Percentiles rank a stretch among this genome's conserved stretches.
These are phyloP conservation scores for Ochotona princeps DNA, from an alignment of 2,113 vertebrate species.

Conservation along the genomic window DNA sequence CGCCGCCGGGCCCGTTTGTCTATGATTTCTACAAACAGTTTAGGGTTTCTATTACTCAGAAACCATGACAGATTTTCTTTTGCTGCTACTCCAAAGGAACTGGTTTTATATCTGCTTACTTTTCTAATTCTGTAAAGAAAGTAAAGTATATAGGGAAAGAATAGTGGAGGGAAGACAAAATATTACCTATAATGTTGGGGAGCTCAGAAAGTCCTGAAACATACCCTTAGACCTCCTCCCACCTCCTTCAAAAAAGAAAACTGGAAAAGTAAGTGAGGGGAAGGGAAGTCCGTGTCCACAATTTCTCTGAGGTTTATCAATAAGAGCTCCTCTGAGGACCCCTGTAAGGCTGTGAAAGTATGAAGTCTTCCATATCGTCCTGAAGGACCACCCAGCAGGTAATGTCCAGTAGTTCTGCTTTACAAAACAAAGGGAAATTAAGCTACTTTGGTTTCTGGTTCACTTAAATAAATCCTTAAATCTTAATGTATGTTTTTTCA, in stretches of 20 bases:
- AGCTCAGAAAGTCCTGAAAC: background rate
- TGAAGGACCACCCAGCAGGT: background rate
- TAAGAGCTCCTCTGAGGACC: background rate
- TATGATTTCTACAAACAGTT: background rate
- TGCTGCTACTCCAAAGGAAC: background rate
- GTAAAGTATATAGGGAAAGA: background rate
- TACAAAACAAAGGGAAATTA: conserved; percentile 12
- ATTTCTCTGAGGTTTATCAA: background rate
- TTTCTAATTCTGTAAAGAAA: conserved; percentile 5
- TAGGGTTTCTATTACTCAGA: background rate
- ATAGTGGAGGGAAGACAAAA: background rate
- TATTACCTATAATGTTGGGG: background rate
- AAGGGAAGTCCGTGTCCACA: too few relatives aligned
- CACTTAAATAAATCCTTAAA: background rate
- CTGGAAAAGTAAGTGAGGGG: too few relatives aligned
- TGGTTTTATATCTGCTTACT: background rate
- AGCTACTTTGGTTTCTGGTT: background rate
- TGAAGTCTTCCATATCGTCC: background rate
- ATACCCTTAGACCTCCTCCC: background rate
- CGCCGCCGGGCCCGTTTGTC: too few relatives aligned
- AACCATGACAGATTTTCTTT: background rate
- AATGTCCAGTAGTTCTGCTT: too few relatives aligned
- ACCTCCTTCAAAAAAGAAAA: too few relatives aligned
- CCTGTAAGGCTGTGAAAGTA: background rate
- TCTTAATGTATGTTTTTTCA: conserved; percentile 12